These are phyloP conservation scores for Seriola quinqueradiata DNA, from an alignment of 2,113 vertebrate genomes.

Conservation along the genomic window DNA sequence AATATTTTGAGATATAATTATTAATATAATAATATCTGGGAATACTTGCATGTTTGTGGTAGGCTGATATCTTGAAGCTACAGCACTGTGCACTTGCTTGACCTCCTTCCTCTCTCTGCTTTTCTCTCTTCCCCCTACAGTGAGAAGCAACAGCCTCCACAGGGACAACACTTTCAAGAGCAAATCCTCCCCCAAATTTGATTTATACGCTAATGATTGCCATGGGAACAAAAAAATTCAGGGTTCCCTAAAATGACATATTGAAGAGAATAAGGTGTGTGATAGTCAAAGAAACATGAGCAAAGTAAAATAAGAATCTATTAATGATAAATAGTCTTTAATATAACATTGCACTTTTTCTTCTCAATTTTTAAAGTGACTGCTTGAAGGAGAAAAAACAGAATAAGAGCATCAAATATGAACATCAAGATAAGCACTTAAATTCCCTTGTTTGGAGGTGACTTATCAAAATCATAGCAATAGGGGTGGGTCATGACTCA, in stretches of 20 bases:
- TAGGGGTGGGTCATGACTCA: slow-evolving; percentile 89
- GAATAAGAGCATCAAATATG: slow-evolving; percentile 62
- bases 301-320: slow-evolving; percentile 67
- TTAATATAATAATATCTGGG: slow-evolving; percentile 15
- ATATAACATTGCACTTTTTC: slow-evolving; percentile 39
- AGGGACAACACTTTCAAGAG: slow-evolving; percentile 51
- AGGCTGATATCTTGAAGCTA: slow-evolving; percentile 54
- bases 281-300: slow-evolving; percentile 65
- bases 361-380: slow-evolving; percentile 53
- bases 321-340: slow-evolving; percentile 61
- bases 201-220: slow-evolving; percentile 55
- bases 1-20: slow-evolving; percentile 56
- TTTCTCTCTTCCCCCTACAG: slow-evolving; percentile 67
- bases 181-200: slow-evolving; percentile 39
- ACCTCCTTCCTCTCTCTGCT: slow-evolving; percentile 65
- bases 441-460: slow-evolving; percentile 69
- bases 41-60: slow-evolving; percentile 50
- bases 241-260: slow-evolving; percentile 57
- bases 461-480: slow-evolving; percentile 76
- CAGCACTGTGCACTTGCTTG: slow-evolving; percentile 65
- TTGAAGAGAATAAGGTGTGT: slow-evolving; percentile 50
- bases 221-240: slow-evolving; percentile 67
- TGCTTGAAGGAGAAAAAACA: slow-evolving; percentile 57
- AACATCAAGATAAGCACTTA: slow-evolving; percentile 70
- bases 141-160: slow-evolving; percentile 59